Base-by-base conservation (phyloP, 2,888 invertebrate species). In the Petrophora chlorosata region DNA sequence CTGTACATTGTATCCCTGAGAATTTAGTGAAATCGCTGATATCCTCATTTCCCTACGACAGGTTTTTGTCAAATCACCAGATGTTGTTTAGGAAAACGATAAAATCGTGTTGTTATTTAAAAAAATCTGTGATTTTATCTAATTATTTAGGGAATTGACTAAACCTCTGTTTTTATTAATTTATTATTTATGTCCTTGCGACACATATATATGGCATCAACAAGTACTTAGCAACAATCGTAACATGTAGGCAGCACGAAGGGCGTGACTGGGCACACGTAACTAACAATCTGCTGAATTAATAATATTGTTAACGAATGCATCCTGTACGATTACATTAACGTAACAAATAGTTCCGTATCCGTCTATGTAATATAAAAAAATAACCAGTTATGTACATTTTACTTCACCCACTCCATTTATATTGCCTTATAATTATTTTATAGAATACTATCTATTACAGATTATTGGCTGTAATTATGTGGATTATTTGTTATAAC, bases 321-420 rank as follows among this genome's bases (percentile, higher is more conserved):
- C 63, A 72, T 68, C 63, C 67, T 71, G 68, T 65, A 69, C 56
- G 47, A 58, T 65, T 59, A 61, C 41, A 61, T 57, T 59, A 56
- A 55, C 40, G 53, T 60, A 51, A 61, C 53, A 56, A 55, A 54
- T 45, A 65, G 63, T 74, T 75, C 72, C 74, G 73, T 65, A 73
- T 76, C 73, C 74, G 73, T 67, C 65, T 67, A 52, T 44, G 56
- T 48, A 25, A 47, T 56, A 17, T 14, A 23, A 26, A 33, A 41
- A 22, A 14, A 23, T 30, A 40, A 26, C 12, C 12, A n/a, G 30
- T 17, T 26, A n/a, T n/a, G n/a, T n/a, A n/a, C 5, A 25, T 33
- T 33, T 41, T 16, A 17, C 5, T 26, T n/a, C 5, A 9, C 17
- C 9, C n/a, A 12, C 13, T 15, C n/a, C 15, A 15, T 12, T 12